Evolutionary conservation across 2,797 vertebrate species (phyloP).

Genomic region (Rhadinocentrus ornatus): DNA sequence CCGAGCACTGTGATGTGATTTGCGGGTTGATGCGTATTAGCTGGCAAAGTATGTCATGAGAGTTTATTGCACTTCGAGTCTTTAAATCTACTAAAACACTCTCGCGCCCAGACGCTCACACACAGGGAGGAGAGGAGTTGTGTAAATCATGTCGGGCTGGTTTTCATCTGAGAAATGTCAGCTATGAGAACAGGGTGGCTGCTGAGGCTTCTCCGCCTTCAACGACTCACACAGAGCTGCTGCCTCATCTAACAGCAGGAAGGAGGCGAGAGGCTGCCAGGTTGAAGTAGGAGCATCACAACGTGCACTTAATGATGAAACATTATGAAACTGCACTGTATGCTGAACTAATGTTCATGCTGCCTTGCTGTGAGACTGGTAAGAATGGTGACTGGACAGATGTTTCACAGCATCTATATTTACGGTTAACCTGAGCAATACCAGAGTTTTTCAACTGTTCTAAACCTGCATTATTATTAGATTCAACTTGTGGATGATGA

Average conservation of each 20-base stretch:
- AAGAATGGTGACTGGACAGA: neutral
- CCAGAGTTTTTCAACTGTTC: neutral
- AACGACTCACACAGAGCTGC: conserved; percentile 30
- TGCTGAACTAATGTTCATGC: conserved; percentile 1
- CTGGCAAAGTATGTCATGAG: conserved; percentile 47
- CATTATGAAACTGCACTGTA: conserved; percentile 40
- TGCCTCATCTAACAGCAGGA: conserved; percentile 36
- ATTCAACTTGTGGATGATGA: neutral
- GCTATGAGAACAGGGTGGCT: conserved; percentile 44
- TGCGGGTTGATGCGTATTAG: conserved; percentile 57
- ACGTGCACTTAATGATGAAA: conserved; percentile 63
- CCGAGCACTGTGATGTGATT: conserved; percentile 52
- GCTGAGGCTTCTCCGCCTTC: conserved; percentile 10
- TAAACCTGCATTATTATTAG: neutral
- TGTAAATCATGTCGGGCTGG: conserved; percentile 65
- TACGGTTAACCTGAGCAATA: neutral
- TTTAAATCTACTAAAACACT: conserved; percentile 47
- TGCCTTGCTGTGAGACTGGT: neutral
- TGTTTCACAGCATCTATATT: neutral
- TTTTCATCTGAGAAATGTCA: conserved; percentile 65
- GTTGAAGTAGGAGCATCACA: conserved; percentile 51
- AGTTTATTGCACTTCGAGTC: conserved; percentile 60
- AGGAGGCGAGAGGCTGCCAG: conserved; percentile 40
- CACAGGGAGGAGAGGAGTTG: conserved; percentile 32
- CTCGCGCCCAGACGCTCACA: conserved; percentile 14